Evolutionary conservation across 2,888 invertebrate species (phyloP).

Genomic region (Eulithis prunata): DNA sequence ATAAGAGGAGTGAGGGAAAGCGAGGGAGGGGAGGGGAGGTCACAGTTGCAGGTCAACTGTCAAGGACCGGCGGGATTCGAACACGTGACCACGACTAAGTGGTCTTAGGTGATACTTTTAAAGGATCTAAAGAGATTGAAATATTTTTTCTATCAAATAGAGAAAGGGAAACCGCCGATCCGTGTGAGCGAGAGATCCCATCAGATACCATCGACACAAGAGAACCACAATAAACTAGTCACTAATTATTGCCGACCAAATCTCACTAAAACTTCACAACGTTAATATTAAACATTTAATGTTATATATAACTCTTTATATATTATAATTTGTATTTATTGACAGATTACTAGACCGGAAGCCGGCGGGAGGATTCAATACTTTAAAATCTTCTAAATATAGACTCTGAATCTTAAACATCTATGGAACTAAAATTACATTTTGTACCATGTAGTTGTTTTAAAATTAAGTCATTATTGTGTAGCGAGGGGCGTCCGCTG

Average conservation of each 20-base stretch:
- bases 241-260: constrained; percentile 57
- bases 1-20: constrained; percentile 16
- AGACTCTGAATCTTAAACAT: constrained; percentile 78
- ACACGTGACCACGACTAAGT: constrained; percentile 7
- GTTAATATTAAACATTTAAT: constrained; percentile 63
- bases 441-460: constrained; percentile 79
- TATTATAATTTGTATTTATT: constrained; percentile 58
- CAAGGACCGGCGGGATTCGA: constrained; percentile 22
- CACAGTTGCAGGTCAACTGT: constrained; percentile 63
- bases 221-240: constrained; percentile 44
- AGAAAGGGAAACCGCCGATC: constrained; percentile 24
- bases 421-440: constrained; percentile 81
- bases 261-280: constrained; percentile 66
- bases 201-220: constrained; percentile 1
- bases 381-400: constrained; percentile 68
- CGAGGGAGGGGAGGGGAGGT: constrained; percentile 49
- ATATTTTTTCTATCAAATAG: constrained; percentile 7
- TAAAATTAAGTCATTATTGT: constrained; percentile 69
- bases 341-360: constrained; percentile 48
- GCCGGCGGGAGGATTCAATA: constrained; percentile 54
- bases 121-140: background rate
- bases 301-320: constrained; percentile 55
- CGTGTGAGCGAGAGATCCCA: constrained; percentile 33
- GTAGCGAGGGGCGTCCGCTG: constrained; percentile 51
- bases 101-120: background rate